Conservation (phyloP, 2,888 invertebrate genomes). For the Pterobdella sp. region DNA sequence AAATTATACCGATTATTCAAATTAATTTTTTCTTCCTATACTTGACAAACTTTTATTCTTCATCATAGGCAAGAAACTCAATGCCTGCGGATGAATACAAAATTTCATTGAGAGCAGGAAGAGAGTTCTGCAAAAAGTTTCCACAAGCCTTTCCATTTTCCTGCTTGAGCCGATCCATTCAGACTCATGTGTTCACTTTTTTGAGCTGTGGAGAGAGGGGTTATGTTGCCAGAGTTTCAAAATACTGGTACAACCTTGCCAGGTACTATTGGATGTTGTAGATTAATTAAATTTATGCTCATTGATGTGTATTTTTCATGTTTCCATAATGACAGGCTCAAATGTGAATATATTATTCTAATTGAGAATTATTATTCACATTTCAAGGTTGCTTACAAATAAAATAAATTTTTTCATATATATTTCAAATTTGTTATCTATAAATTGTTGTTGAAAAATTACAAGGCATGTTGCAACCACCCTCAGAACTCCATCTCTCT, state of each 20-base stretch:
- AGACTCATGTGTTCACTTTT: constrained; percentile 46
- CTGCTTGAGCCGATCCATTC: constrained; percentile 44
- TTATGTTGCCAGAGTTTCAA: constrained; percentile 42
- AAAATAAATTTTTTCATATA: too few relatives aligned
- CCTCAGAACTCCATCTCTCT: constrained; percentile 41
- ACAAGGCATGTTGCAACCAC: too few relatives aligned
- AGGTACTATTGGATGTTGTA: constrained; percentile 25
- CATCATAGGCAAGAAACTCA: constrained; percentile 8
- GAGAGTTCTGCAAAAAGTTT: constrained; percentile 12
- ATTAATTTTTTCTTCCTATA: not conserved
- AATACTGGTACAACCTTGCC: constrained; percentile 43
- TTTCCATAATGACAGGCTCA: too few relatives aligned
- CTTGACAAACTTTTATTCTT: not conserved
- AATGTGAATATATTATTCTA: too few relatives aligned
- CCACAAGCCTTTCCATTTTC: constrained; percentile 42
- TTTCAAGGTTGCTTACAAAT: too few relatives aligned
- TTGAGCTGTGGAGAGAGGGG: constrained; percentile 45
- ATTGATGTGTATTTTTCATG: too few relatives aligned
- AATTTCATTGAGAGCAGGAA: constrained; percentile 8
- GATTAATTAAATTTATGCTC: too few relatives aligned
- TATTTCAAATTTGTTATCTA: too few relatives aligned
- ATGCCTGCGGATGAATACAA: constrained; percentile 19
- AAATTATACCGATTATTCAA: not conserved
- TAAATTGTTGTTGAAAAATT: too few relatives aligned
- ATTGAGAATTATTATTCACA: too few relatives aligned